Evolutionary conservation across 2,797 vertebrate species (phyloP).

Genomic region (Chaetodon trifasciatus): DNA sequence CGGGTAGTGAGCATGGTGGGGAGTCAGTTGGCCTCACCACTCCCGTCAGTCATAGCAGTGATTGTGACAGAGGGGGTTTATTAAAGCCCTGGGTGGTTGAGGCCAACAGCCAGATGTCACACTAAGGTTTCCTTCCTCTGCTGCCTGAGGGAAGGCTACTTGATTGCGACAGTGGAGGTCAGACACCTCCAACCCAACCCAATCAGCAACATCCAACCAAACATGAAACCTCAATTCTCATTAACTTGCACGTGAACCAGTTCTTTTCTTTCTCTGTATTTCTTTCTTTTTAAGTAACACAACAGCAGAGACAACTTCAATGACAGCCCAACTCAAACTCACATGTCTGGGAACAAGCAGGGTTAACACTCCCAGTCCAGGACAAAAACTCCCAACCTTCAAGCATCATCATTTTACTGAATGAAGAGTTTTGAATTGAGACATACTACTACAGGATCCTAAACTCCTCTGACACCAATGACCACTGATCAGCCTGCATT

Average conservation of each 20-base stretch:
- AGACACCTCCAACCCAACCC: conserved; percentile 69
- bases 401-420: not conserved
- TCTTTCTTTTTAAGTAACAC: conserved; percentile 5
- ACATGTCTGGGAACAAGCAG: not conserved
- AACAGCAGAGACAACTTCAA: not conserved
- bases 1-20: conserved; percentile 62
- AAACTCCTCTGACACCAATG: not conserved
- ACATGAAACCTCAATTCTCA: conserved; percentile 42
- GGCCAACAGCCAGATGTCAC: conserved; percentile 82
- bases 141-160: conserved; percentile 78
- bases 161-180: conserved; percentile 86
- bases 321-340: not conserved
- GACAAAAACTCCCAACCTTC: not conserved
- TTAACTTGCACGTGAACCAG: conserved; percentile 32
- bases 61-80: conserved; percentile 88
- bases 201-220: conserved; percentile 66
- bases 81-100: conserved; percentile 82
- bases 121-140: conserved; percentile 86
- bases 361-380: not conserved
- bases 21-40: conserved; percentile 82
- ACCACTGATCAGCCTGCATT: not conserved
- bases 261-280: conserved; percentile 11
- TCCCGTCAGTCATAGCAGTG: conserved; percentile 75
- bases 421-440: not conserved
- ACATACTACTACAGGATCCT: not conserved